These are phyloP conservation scores for Sanderia malayensis DNA, from an alignment of 30 jellyfish, hydroid and myxozoan genomes.

Conservation along the genomic window DNA sequence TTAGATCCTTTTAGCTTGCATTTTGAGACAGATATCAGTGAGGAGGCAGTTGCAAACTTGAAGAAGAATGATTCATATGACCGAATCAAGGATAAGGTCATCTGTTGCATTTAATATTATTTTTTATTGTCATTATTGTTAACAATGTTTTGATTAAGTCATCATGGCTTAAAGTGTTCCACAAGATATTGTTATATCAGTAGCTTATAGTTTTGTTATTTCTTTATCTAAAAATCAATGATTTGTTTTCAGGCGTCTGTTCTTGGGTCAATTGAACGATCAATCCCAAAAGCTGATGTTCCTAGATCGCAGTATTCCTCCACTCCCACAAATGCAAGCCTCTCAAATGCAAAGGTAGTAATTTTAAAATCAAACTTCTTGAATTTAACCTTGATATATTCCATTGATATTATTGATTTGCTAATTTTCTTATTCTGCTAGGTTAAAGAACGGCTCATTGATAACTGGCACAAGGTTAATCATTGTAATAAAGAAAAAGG, in stretches of 20 bases:
- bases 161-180: no score
- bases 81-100: conserved; percentile 10
- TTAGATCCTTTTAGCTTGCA: conserved; percentile 71
- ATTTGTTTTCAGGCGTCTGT: background rate
- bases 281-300: conserved; percentile 11
- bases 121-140: background rate
- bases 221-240: no score
- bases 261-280: background rate
- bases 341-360: conserved; percentile 20
- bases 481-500: conserved; percentile 34
- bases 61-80: conserved; percentile 19
- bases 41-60: conserved; percentile 36
- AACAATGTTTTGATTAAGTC: no score
- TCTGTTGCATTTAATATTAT: background rate
- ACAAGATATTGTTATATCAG: background rate
- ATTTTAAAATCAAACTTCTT: background rate
- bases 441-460: conserved; percentile 30
- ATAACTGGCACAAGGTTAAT: conserved; percentile 49
- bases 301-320: conserved; percentile 1
- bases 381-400: background rate
- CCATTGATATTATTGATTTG: background rate
- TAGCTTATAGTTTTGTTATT: no score
- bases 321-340: background rate
- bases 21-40: conserved; percentile 60
- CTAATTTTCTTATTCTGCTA: background rate